These are phyloP conservation scores for Leptura quadrifasciata DNA, from an alignment of 2,888 invertebrate genomes.

Conservation along the genomic window DNA sequence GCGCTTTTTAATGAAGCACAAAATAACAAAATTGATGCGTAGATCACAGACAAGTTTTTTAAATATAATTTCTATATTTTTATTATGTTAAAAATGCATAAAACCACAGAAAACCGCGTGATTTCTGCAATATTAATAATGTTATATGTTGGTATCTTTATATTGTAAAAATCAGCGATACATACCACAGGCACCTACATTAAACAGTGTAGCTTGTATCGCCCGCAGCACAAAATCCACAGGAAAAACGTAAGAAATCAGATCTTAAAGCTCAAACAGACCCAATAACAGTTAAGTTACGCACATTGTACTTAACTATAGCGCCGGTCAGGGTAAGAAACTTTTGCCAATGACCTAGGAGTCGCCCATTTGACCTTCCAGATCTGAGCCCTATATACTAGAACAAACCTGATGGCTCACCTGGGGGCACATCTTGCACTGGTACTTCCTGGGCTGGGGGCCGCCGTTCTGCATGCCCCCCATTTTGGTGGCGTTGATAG, in stretches of 20 bases:
- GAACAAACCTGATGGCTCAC: slow-evolving; percentile 77
- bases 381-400: slow-evolving; percentile 24
- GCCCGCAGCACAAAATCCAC: not conserved
- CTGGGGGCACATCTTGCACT: slow-evolving; percentile 98
- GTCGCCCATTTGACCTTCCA: slow-evolving; percentile 13
- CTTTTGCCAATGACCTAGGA: not conserved
- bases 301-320: not conserved
- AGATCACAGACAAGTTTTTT: no score
- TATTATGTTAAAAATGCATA: no score
- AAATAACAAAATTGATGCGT: not conserved
- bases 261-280: slow-evolving; percentile 5
- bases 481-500: slow-evolving; percentile 83
- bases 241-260: not conserved
- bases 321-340: not conserved
- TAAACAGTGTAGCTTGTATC: not conserved
- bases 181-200: no score
- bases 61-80: no score
- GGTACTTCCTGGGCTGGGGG: slow-evolving; percentile 83
- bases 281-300: not conserved
- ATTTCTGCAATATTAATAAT: no score
- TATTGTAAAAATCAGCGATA: no score
- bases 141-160: no score
- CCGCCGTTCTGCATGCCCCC: slow-evolving; percentile 73
- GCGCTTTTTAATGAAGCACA: no score
- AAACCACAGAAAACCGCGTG: no score